These are phyloP conservation scores for Tenthredo distinguenda DNA, from an alignment of 2,888 invertebrate species.

Conservation along the genomic window DNA sequence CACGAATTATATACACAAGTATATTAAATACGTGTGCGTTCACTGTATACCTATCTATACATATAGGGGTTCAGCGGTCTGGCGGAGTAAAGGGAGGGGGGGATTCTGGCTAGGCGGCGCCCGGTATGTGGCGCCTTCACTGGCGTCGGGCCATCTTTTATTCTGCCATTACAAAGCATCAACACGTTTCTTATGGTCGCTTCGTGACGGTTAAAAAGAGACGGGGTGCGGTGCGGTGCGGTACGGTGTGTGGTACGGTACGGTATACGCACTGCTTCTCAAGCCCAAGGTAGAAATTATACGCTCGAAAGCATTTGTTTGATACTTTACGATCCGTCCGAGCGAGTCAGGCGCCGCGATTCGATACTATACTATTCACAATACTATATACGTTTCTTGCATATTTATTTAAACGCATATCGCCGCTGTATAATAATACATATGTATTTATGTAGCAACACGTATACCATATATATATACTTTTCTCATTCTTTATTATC, in stretches of 20 bases:
- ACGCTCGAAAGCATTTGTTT: conserved; percentile 22
- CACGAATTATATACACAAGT: not conserved
- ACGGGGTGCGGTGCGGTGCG: not conserved
- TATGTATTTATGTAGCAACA: not conserved
- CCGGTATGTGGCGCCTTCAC: conserved; percentile 76
- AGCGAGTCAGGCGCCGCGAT: conserved; percentile 20
- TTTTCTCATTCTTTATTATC: conserved; percentile 19
- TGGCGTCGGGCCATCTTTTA: conserved; percentile 75
- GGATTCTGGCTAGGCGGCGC: conserved; percentile 71
- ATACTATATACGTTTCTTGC: not conserved
- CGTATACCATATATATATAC: not conserved
- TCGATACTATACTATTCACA: not conserved
- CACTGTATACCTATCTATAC: conserved; percentile 52
- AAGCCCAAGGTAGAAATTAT: not conserved
- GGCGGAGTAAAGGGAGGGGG: conserved; percentile 53
- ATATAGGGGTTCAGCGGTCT: conserved; percentile 48
- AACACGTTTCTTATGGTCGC: conserved; percentile 68
- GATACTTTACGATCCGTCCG: conserved; percentile 8
- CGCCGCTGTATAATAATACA: not conserved
- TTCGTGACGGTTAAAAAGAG: conserved; percentile 5
- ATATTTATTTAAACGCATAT: not conserved
- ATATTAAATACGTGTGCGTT: not conserved
- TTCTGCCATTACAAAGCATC: conserved; percentile 73
- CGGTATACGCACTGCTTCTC: not conserved
- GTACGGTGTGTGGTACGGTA: not conserved